A percentile compares a stretch with the other conserved stretches of the same genome.
Conservation (phyloP, 2,113 vertebrate species). For the Grantiella picta region DNA sequence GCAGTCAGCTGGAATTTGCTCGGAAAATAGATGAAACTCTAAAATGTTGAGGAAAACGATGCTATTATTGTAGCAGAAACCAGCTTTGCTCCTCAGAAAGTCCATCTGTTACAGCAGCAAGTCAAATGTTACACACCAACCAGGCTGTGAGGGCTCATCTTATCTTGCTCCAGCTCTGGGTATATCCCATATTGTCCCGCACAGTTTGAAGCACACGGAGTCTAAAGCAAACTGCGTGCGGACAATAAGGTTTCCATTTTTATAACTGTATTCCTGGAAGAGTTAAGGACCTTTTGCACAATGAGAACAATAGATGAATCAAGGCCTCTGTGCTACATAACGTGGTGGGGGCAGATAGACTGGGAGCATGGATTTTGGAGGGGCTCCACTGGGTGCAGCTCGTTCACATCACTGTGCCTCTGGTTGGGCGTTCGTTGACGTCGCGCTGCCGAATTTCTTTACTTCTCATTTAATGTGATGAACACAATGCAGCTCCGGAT, state of each 20-base stretch:
- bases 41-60: not conserved
- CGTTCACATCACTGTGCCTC: not conserved
- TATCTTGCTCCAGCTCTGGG: not conserved
- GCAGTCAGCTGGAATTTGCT: constrained; percentile 24
- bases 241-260: constrained; percentile 62
- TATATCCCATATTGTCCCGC: not conserved
- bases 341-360: not conserved
- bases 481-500: fast-evolving
- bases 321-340: constrained; percentile 5
- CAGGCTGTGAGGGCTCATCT: not conserved
- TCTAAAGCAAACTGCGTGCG: not conserved
- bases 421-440: fast-evolving
- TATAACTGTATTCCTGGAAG: constrained; percentile 68
- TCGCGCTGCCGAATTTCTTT: fast-evolving
- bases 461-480: not conserved
- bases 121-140: constrained; percentile 38
- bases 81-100: constrained; percentile 32
- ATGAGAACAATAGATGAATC: constrained; percentile 64
- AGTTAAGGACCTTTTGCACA: constrained; percentile 54
- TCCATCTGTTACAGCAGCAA: constrained; percentile 70
- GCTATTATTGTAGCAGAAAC: not conserved
- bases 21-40: not conserved
- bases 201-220: not conserved
- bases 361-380: not conserved
- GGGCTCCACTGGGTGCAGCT: not conserved